A percentile compares a stretch with the other conserved stretches of the same genome.
These are phyloP conservation scores for Melanerpes formicivorus DNA, from an alignment of 2,113 vertebrate species.

Conservation along the genomic window DNA sequence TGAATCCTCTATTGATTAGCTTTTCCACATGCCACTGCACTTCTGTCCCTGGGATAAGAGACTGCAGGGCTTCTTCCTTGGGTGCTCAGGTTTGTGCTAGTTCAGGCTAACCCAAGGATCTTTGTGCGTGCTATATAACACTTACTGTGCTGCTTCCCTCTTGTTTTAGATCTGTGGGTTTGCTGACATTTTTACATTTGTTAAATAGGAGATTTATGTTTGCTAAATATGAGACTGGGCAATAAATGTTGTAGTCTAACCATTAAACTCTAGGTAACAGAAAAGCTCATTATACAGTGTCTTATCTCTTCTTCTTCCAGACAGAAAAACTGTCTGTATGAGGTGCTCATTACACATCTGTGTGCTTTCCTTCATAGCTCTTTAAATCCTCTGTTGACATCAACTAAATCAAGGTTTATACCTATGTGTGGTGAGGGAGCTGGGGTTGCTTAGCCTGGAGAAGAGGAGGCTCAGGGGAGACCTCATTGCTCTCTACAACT, in stretches of 20 bases:
- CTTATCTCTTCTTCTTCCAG: not conserved
- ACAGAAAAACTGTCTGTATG: not conserved
- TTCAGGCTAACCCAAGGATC: not conserved
- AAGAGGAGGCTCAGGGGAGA: too few species aligned
- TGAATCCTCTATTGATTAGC: not conserved
- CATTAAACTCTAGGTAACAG: not conserved
- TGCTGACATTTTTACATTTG: not conserved
- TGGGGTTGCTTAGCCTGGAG: not conserved
- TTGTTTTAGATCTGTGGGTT: not conserved
- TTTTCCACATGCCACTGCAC: not conserved
- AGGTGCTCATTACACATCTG: not conserved
- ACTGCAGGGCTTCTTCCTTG: not conserved
- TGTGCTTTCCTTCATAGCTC: not conserved
- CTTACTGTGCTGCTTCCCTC: not conserved
- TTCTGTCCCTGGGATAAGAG: not conserved
- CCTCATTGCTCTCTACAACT: too few species aligned
- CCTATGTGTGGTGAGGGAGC: not conserved
- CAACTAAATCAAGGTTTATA: not conserved
- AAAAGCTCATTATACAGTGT: not conserved
- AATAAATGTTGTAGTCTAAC: not conserved
- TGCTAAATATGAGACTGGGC: not conserved
- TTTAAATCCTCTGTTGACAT: not conserved
- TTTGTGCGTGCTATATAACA: not conserved
- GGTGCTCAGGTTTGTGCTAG: not conserved
- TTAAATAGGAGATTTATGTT: too few species aligned